A percentile compares a stretch with the other conserved stretches of the same genome.
Evolutionary conservation across 1,140 invertebrate genomes (phyloP).

Genomic region (Matsumurasca onukii): DNA sequence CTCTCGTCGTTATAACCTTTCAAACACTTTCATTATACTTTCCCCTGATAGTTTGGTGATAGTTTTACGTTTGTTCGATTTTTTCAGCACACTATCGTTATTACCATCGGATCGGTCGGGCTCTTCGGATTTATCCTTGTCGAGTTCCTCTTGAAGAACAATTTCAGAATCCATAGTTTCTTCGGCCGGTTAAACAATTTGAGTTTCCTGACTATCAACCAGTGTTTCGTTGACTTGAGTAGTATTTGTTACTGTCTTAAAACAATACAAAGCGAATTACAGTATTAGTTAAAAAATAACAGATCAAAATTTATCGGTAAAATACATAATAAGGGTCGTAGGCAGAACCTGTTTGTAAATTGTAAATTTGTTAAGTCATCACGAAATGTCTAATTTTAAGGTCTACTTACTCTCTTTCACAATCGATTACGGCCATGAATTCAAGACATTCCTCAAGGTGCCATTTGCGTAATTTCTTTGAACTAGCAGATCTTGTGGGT

Average conservation of each 20-base stretch:
- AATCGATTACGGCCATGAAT: not conserved
- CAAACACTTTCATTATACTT: not conserved
- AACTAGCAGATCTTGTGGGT: slow-evolving; percentile 7
- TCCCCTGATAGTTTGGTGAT: not conserved
- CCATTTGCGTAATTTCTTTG: slow-evolving; percentile 22
- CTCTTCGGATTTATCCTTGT: not conserved
- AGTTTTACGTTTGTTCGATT: not conserved
- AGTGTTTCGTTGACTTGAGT: not conserved
- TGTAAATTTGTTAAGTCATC: too few species aligned
- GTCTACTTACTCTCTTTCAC: slow-evolving; percentile 21
- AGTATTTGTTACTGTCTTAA: not conserved
- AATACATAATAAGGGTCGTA: not conserved
- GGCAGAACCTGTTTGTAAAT: not conserved
- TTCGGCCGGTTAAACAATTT: not conserved
- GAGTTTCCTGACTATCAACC: not conserved
- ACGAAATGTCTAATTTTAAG: not conserved
- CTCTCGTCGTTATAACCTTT: not conserved
- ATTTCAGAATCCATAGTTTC: not conserved
- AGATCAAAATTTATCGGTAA: not conserved
- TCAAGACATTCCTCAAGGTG: slow-evolving; percentile 14
- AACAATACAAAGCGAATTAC: not conserved
- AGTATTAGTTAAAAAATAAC: not conserved
- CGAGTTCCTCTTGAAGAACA: not conserved
- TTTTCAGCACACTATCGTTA: not conserved
- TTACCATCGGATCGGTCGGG: not conserved